These are phyloP conservation scores for Cataglyphis albicans DNA, from an alignment of 2,888 invertebrate species.

Conservation along the genomic window DNA sequence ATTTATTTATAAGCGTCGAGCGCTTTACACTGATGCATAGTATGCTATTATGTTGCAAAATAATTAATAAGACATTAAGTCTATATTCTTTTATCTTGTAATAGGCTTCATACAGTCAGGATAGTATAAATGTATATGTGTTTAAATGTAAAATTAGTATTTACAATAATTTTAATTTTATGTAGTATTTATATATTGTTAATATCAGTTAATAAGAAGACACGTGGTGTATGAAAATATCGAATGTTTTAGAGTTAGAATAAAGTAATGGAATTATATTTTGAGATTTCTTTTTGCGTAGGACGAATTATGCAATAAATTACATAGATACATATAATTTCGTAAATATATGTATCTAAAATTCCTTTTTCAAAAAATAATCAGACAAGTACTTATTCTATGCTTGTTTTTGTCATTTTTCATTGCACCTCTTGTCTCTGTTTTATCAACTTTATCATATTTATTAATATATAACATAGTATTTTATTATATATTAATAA, in stretches of 20 bases:
- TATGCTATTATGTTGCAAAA: slow-evolving; percentile 56
- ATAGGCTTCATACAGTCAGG: slow-evolving; percentile 52
- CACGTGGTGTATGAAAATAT: slow-evolving; percentile 43
- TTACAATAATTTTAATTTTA: slow-evolving; percentile 42
- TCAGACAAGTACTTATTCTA: background rate
- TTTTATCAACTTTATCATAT: slow-evolving; percentile 40
- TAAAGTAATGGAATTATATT: slow-evolving; percentile 18
- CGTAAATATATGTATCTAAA: background rate
- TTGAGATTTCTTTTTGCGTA: background rate
- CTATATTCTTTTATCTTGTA: slow-evolving; percentile 44
- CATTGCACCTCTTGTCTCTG: slow-evolving; percentile 36
- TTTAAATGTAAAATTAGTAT: slow-evolving; percentile 57
- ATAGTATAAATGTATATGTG: slow-evolving; percentile 58
- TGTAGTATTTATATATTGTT: slow-evolving; percentile 52
- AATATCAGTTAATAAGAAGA: slow-evolving; percentile 41
- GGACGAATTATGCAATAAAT: slow-evolving; percentile 13
- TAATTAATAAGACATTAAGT: slow-evolving; percentile 51
- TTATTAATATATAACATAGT: slow-evolving; percentile 38
- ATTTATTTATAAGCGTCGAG: slow-evolving; percentile 57
- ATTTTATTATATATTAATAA: slow-evolving; percentile 38
- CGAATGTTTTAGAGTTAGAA: slow-evolving; percentile 28
- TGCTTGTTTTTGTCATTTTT: slow-evolving; percentile 1
- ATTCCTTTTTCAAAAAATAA: slow-evolving; percentile 8
- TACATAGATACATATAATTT: slow-evolving; percentile 5
- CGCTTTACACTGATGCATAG: slow-evolving; percentile 59